phyloP scores from a whole-genome alignment of 2,113 vertebrate genomes.

The Saiga tatarica region DNA sequence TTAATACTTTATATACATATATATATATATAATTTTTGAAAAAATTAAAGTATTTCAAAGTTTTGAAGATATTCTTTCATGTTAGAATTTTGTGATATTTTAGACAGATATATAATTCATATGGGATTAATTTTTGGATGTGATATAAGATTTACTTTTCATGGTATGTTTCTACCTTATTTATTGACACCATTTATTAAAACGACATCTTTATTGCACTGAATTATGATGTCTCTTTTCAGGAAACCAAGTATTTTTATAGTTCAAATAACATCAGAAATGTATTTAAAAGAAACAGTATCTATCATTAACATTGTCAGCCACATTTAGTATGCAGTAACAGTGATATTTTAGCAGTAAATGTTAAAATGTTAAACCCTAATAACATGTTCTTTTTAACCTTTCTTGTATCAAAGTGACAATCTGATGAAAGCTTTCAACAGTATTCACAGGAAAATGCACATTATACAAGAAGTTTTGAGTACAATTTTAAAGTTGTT shows the following conservation, averaged over 20 bases:
- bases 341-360: conserved; percentile 10
- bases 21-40: not conserved
- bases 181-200: not conserved
- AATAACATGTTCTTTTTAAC: not conserved
- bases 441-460: not conserved
- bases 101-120: not conserved
- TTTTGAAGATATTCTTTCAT: not conserved
- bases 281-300: conserved; percentile 28
- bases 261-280: not conserved
- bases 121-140: not conserved
- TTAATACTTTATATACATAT: not conserved
- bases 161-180: not conserved
- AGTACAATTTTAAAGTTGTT: not conserved
- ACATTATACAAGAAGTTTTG: not conserved
- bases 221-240: not conserved
- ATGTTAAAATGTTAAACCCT: conserved; percentile 30
- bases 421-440: conserved; percentile 23
- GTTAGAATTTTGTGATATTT: not conserved
- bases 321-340: not conserved
- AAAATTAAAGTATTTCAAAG: not conserved
- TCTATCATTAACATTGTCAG: not conserved
- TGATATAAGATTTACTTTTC: not conserved
- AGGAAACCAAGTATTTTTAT: not conserved
- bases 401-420: not conserved
- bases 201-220: not conserved